phyloP scores from a whole-genome alignment of 2,113 vertebrate genomes.

The Nothocercus nigrocapillus region DNA sequence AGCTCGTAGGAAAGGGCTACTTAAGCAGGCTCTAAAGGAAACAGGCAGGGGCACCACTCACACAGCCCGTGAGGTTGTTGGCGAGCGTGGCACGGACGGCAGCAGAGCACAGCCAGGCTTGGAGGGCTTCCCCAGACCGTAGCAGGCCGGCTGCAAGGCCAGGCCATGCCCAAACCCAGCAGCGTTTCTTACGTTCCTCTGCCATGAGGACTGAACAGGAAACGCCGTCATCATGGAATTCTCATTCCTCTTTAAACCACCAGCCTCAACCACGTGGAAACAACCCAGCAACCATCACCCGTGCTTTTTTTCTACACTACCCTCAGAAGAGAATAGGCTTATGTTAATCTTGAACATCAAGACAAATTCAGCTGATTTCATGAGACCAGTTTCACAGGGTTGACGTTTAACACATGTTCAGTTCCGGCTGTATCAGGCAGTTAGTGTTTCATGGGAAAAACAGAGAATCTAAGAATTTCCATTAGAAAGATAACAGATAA shows the following conservation, averaged over 20 bases:
- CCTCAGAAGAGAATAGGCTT: not conserved
- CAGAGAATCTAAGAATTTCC: not conserved
- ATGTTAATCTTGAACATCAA: not conserved
- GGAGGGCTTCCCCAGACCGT: fast-evolving
- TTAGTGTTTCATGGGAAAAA: not conserved
- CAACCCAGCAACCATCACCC: not conserved
- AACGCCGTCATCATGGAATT: not conserved
- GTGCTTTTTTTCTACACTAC: not conserved
- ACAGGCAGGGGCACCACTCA: not conserved
- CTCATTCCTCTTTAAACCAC: not conserved
- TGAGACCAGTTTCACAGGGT: not conserved
- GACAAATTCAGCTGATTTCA: not conserved
- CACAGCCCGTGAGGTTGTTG: fast-evolving
- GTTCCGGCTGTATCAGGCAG: not conserved
- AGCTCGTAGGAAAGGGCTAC: not conserved
- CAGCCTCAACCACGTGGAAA: not conserved
- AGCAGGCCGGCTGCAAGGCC: not conserved
- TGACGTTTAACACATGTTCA: not conserved
- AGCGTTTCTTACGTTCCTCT: not conserved
- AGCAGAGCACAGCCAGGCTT: not conserved
- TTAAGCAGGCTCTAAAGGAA: not conserved
- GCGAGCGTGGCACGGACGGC: not conserved
- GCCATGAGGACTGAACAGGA: not conserved
- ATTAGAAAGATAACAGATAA: conserved; percentile 8
- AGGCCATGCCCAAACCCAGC: not conserved